Evolutionary conservation across 1,140 invertebrate species (phyloP).

Genomic region (Achatina immaculata): DNA sequence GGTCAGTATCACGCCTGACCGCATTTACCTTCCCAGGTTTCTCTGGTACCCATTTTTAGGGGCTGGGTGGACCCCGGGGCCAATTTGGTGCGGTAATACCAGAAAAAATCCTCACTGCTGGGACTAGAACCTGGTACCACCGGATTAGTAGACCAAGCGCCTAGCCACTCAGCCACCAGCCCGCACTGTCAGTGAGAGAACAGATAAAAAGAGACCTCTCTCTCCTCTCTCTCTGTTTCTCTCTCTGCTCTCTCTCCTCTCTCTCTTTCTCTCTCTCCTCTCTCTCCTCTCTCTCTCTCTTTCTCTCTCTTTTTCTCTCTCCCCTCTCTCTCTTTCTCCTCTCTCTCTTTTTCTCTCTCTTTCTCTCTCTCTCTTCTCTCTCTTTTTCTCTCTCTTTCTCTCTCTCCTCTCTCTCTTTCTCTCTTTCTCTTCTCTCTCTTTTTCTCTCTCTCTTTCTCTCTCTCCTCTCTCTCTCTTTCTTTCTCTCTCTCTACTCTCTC

Average conservation of each 20-base stretch:
- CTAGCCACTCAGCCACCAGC: too few relatives aligned
- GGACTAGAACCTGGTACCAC: too few relatives aligned
- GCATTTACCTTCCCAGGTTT: too few relatives aligned
- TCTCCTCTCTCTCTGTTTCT: slow-evolving; percentile 14
- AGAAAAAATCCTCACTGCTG: too few relatives aligned
- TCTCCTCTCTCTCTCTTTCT: slow-evolving; percentile 37
- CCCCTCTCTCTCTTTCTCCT: not conserved
- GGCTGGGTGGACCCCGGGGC: too few relatives aligned
- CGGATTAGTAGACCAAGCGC: too few relatives aligned
- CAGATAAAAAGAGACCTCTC: not conserved
- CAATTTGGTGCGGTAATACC: too few relatives aligned
- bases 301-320: not conserved
- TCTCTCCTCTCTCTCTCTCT: not conserved
- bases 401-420: not conserved
- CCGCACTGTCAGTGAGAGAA: too few relatives aligned
- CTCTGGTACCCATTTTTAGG: too few relatives aligned
- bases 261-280: not conserved
- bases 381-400: not conserved
- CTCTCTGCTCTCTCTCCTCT: not conserved
- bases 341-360: not conserved
- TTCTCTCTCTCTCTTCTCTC: not conserved
- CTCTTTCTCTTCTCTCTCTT: not conserved
- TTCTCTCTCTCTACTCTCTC: slow-evolving; percentile 34
- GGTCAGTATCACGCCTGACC: too few relatives aligned
- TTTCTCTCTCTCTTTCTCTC: not conserved